Conservation (phyloP, 1,140 invertebrate genomes). For the Fopius arisanus region DNA sequence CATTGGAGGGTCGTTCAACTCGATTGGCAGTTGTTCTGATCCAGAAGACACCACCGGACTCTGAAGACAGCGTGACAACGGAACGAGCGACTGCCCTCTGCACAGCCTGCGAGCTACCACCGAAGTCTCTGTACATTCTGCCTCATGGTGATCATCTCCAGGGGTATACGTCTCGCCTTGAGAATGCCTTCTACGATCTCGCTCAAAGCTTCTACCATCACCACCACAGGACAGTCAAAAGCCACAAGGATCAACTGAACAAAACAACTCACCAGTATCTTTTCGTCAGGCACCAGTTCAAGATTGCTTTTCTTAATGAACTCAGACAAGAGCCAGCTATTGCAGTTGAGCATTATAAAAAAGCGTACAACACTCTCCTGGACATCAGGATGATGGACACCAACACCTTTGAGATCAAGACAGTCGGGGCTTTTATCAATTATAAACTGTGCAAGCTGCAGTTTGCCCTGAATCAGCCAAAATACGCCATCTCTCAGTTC, state of each 20-base stretch:
- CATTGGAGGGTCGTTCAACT: constrained; percentile 82
- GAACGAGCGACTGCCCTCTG: constrained; percentile 91
- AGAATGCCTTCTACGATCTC: constrained; percentile 93
- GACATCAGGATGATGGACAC: constrained; percentile 88
- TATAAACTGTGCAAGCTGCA: constrained; percentile 93
- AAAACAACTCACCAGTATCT: constrained; percentile 91
- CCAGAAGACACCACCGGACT: constrained; percentile 78
- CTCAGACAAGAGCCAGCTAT: constrained; percentile 87
- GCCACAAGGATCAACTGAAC: constrained; percentile 89
- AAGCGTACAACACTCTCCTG: constrained; percentile 88
- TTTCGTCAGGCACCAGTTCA: constrained; percentile 96
- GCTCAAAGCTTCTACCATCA: constrained; percentile 92
- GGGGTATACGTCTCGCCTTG: constrained; percentile 81
- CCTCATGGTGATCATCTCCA: constrained; percentile 89
- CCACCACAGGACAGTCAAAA: constrained; percentile 86
- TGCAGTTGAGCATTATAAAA: constrained; percentile 93
- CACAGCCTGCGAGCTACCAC: constrained; percentile 87
- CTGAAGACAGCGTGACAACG: constrained; percentile 85
- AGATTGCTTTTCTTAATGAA: constrained; percentile 96
- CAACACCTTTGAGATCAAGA: constrained; percentile 93
- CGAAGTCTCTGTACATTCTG: constrained; percentile 89
- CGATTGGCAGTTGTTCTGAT: constrained; percentile 89
- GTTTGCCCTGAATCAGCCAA: constrained; percentile 86
- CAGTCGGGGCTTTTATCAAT: constrained; percentile 93
- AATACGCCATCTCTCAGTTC: constrained; percentile 95